Base-by-base conservation (phyloP, 2,113 vertebrate species). In the Condylura cristata region DNA sequence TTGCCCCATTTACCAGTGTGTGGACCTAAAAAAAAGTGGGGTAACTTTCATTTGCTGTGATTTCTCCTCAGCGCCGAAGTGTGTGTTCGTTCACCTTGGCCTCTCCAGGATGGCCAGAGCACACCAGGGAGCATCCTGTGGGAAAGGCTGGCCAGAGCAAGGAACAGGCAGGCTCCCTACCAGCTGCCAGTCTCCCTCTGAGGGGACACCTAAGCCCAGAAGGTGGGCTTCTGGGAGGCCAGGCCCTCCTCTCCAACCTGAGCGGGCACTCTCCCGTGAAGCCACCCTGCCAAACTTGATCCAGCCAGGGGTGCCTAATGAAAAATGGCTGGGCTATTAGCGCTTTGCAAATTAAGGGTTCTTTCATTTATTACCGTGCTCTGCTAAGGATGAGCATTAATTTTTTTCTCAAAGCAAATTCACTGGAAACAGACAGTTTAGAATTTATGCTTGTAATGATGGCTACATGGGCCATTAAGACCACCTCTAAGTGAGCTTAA, bases 401-500 rank as follows among this genome's bases (percentile, higher is more conserved):
- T 98, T 98, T 98, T 98, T 97, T 98, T 98, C 97, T 97, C 97
- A 98, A 98, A 98, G 97, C 96, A 98, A 98, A 98, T 98, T 98
- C 98, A 98, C 98, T 97, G 98, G 98, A 98, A 98, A 98, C 94
- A 98, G 98, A 97, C 98, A 98, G 97, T 98, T 98, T 97, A 97
- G 98, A 98, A 99, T 98, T 98, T 99, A 98, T 99, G 98, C 97
- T 98, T 96, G 97, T 98, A 98, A 99, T 98, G 98, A 98, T 98
- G 98, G 98, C 98, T 98, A 98, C 98, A 98, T 98, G 98, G 98
- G 97, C 98, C 98, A 98, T 99, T 98, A 99, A 98, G 98, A 98
- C 97, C 98, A 98, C 98, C 98, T 98, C 98, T 98, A 98, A 98
- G 98, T 98, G 98, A 98, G 98, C 98, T 98, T 99, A 99, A 99